Conservation (phyloP, 2,888 invertebrate genomes). For the Pandemis corylana region DNA sequence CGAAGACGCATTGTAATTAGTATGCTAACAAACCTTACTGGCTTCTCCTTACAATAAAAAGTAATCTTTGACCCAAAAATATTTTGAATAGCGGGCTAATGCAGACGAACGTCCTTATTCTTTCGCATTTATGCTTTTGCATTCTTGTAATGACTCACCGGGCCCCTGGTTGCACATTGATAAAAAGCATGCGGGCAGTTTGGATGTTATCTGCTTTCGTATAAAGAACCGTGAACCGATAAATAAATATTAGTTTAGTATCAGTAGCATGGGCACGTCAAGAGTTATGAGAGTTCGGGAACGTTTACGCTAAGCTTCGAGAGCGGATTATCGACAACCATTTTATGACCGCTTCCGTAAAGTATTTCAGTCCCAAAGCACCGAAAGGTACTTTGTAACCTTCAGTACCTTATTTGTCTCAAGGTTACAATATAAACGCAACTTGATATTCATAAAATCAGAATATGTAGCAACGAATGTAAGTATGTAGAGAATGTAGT, state of each 20-base stretch:
- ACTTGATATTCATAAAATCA: conserved; percentile 4
- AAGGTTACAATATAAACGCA: conserved; percentile 14
- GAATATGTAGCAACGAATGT: neutral
- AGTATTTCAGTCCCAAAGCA: conserved; percentile 18
- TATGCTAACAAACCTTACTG: conserved; percentile 36
- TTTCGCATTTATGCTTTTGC: conserved; percentile 16
- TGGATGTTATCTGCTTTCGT: conserved; percentile 34
- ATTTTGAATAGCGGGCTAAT: conserved; percentile 32
- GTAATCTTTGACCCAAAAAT: conserved; percentile 27
- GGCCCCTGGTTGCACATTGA: conserved; percentile 31
- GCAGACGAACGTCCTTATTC: conserved; percentile 13
- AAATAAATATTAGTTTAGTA: conserved; percentile 36
- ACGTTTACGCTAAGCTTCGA: conserved; percentile 20
- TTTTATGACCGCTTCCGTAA: conserved; percentile 23
- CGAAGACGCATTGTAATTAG: conserved; percentile 36
- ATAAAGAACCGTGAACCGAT: conserved; percentile 32
- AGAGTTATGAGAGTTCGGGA: conserved; percentile 35
- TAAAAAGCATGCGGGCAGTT: conserved; percentile 36
- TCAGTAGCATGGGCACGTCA: conserved; percentile 1
- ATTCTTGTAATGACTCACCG: conserved; percentile 35
- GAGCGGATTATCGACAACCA: conserved; percentile 20
- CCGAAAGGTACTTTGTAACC: neutral
- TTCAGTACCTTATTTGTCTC: neutral
- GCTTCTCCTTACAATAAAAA: conserved; percentile 23
- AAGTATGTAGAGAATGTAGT: neutral